These are phyloP conservation scores for Machimus atricapillus DNA, from an alignment of 2,888 invertebrate species.

Conservation along the genomic window DNA sequence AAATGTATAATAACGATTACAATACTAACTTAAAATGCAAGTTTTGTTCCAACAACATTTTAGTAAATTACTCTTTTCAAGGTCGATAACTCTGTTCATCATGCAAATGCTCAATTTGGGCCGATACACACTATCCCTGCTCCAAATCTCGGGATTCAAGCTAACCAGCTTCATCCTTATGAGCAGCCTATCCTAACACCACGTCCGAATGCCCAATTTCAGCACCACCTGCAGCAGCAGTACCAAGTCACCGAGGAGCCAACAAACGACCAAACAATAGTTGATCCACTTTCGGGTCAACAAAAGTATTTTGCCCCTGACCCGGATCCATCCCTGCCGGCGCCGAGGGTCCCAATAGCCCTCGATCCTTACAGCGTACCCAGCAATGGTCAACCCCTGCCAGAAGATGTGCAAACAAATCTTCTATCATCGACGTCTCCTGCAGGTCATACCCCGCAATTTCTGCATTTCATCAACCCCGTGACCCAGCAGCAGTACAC, in stretches of 20 bases:
- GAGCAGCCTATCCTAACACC: conserved; percentile 41
- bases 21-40: not conserved
- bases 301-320: conserved; percentile 65
- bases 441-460: conserved; percentile 49
- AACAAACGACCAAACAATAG: conserved; percentile 60
- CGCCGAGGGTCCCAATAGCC: conserved; percentile 60
- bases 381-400: conserved; percentile 61
- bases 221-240: conserved; percentile 42
- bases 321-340: conserved; percentile 63
- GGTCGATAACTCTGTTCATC: not conserved
- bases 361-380: conserved; percentile 61
- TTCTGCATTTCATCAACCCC: conserved; percentile 61
- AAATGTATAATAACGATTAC: not conserved
- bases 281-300: conserved; percentile 60
- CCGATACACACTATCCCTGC: conserved; percentile 88
- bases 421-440: conserved; percentile 48
- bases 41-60: not conserved
- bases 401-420: conserved; percentile 58
- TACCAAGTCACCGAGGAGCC: conserved; percentile 67
- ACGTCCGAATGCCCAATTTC: not conserved
- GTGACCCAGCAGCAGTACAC: conserved; percentile 61
- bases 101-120: conserved; percentile 65
- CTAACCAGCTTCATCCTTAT: conserved; percentile 55
- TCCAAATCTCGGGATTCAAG: conserved; percentile 69
- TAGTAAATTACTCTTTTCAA: conserved; percentile 45